phyloP scores from a whole-genome alignment of 2,888 invertebrate species.

The Synergus gifuensis region DNA sequence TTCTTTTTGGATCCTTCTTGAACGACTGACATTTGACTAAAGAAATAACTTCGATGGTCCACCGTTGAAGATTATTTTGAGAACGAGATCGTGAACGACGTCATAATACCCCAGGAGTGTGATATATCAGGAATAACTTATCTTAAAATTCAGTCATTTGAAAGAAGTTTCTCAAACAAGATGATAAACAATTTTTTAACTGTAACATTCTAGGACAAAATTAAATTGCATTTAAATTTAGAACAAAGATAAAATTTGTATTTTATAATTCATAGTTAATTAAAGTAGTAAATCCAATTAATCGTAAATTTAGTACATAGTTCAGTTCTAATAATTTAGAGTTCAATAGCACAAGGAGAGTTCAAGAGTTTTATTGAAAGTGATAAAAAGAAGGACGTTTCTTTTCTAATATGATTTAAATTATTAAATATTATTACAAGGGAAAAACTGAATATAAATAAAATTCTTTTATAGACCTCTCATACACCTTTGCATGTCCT shows the following conservation, averaged over 20 bases:
- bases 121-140: neutral
- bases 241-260: no score
- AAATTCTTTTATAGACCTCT: neutral
- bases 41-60: conserved; percentile 12
- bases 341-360: neutral
- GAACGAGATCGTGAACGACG: conserved; percentile 11
- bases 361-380: no score
- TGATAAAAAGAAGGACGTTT: no score
- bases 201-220: no score
- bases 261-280: neutral
- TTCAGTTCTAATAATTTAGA: neutral
- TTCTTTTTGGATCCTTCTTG: neutral
- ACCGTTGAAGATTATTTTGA: conserved; percentile 29
- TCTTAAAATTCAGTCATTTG: neutral
- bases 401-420: no score
- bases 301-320: neutral
- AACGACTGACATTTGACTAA: neutral
- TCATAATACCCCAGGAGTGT: conserved; percentile 6
- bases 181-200: neutral
- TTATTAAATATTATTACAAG: no score
- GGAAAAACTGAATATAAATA: neutral
- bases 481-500: neutral
- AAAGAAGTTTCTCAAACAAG: neutral
- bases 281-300: neutral
- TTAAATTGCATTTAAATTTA: no score